Evolutionary conservation across 2,888 invertebrate species (phyloP).

Genomic region (Mechanitis messenoides): DNA sequence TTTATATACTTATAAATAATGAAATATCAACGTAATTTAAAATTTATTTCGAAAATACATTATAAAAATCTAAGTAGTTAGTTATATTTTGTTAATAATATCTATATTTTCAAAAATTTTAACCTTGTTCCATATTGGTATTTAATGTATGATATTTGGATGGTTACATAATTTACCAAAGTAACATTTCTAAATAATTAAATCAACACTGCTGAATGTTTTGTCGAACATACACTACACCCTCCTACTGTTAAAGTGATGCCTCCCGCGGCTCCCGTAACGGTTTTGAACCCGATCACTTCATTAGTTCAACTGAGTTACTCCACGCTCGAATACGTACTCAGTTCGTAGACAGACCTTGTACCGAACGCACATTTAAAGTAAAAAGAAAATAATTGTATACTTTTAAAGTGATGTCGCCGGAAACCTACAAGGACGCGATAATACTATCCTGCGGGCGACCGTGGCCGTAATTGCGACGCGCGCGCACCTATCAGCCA

Average conservation of each 20-base stretch:
- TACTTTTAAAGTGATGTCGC: slow-evolving; percentile 60
- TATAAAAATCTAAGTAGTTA: too few relatives aligned
- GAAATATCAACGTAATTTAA: background rate
- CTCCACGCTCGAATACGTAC: slow-evolving; percentile 56
- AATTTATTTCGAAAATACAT: too few relatives aligned
- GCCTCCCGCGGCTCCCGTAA: slow-evolving; percentile 56
- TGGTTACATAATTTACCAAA: too few relatives aligned
- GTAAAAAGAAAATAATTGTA: slow-evolving; percentile 40
- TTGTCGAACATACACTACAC: slow-evolving; percentile 19
- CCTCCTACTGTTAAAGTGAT: slow-evolving; percentile 48
- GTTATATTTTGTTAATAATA: too few relatives aligned
- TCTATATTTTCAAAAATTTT: too few relatives aligned
- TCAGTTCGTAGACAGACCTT: slow-evolving; percentile 64
- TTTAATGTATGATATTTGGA: too few relatives aligned
- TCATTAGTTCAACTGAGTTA: slow-evolving; percentile 69
- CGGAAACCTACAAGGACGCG: slow-evolving; percentile 64
- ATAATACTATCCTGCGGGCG: slow-evolving; percentile 71
- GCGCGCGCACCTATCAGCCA: slow-evolving; percentile 55
- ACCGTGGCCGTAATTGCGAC: slow-evolving; percentile 65
- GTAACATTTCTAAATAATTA: background rate
- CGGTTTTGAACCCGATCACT: slow-evolving; percentile 71
- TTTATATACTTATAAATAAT: background rate
- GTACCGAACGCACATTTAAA: slow-evolving; percentile 56
- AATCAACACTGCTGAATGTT: slow-evolving; percentile 1
- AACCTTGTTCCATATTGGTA: too few relatives aligned